phyloP scores from a whole-genome alignment of 2,888 invertebrate species.

The Temnothorax rugatulus region DNA sequence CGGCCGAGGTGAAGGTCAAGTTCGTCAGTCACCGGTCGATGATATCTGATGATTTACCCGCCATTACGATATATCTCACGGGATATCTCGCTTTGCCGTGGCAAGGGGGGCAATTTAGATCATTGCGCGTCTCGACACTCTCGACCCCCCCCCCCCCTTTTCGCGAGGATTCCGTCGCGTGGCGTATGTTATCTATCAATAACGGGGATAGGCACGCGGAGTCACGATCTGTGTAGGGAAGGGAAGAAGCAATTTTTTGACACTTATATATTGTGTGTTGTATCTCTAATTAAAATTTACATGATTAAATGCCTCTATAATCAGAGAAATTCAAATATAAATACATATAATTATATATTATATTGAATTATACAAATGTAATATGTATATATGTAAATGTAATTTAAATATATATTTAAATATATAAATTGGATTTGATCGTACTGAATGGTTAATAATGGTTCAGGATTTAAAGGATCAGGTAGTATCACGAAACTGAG shows the following conservation, averaged over 20 bases:
- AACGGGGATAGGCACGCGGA: neutral
- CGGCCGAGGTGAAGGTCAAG: conserved; percentile 79
- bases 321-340: neutral
- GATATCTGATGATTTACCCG: conserved; percentile 65
- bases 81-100: conserved; percentile 24
- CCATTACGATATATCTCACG: conserved; percentile 50
- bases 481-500: neutral
- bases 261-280: neutral
- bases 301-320: neutral
- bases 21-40: conserved; percentile 64
- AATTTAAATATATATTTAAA: neutral
- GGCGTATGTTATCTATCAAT: conserved; percentile 38
- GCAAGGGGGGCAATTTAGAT: conserved; percentile 22
- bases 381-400: neutral
- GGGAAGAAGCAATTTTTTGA: neutral
- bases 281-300: neutral
- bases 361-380: neutral
- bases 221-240: neutral
- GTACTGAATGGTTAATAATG: neutral
- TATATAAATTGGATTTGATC: neutral
- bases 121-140: conserved; percentile 17
- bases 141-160: neutral
- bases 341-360: neutral
- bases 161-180: conserved; percentile 38
- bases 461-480: neutral